Evolutionary conservation across 2,888 invertebrate genomes (phyloP).

Genomic region (Acronicta psi): DNA sequence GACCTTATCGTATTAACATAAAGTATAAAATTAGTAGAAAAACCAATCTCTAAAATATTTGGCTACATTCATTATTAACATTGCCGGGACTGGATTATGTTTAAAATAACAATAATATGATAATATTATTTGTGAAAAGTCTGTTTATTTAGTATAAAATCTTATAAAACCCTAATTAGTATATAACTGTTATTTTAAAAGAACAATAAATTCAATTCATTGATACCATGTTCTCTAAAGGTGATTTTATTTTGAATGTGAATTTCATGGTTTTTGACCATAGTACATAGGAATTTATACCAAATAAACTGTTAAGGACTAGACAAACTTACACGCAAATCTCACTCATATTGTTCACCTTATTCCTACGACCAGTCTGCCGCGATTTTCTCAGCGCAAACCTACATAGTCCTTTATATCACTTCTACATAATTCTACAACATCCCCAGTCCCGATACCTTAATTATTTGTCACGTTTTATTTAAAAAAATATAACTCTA

Average conservation of each 20-base stretch:
- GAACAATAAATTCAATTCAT: too few relatives aligned
- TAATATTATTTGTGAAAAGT: constrained; percentile 1
- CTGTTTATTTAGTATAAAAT: constrained; percentile 32
- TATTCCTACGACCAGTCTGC: constrained; percentile 12
- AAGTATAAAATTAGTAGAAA: constrained; percentile 48
- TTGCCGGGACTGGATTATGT: constrained; percentile 46
- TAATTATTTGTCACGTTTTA: constrained; percentile 45
- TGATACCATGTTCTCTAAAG: neutral
- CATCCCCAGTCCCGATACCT: constrained; percentile 47
- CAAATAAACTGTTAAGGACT: constrained; percentile 39
- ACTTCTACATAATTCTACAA: constrained; percentile 36
- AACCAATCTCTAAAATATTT: constrained; percentile 36
- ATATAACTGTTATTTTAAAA: too few relatives aligned
- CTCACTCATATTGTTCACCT: constrained; percentile 21
- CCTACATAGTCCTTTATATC: constrained; percentile 40
- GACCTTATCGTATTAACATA: constrained; percentile 31
- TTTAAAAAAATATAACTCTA: constrained; percentile 32
- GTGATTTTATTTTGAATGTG: neutral
- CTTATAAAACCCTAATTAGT: constrained; percentile 6
- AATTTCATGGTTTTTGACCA: neutral
- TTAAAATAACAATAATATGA: constrained; percentile 25
- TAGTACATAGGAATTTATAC: constrained; percentile 27
- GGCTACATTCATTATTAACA: constrained; percentile 57
- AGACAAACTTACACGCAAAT: constrained; percentile 40
- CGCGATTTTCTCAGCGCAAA: constrained; percentile 8